Evolutionary conservation across 1,140 invertebrate genomes (phyloP).

Genomic region (Pomphorhynchus laevis): DNA sequence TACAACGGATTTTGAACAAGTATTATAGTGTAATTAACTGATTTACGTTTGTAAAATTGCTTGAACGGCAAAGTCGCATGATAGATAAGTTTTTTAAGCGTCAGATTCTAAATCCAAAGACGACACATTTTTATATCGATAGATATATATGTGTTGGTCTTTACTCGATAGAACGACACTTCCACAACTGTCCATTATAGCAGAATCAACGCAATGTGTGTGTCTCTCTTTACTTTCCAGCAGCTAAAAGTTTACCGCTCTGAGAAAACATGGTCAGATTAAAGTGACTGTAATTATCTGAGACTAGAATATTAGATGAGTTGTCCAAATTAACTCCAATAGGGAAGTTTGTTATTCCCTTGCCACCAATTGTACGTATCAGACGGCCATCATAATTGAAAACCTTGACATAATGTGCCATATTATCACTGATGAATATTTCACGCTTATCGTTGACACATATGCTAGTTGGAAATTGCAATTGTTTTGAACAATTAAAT

Average conservation of each 20-base stretch:
- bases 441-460: neutral
- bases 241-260: constrained; percentile 67
- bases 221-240: constrained; percentile 94
- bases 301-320: constrained; percentile 71
- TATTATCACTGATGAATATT: neutral
- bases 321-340: constrained; percentile 91
- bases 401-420: neutral
- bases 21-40: too few species aligned
- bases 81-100: too few species aligned
- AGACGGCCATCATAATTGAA: neutral
- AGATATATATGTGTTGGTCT: constrained; percentile 91
- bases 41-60: too few species aligned
- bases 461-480: neutral
- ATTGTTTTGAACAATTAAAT: neutral
- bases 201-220: constrained; percentile 94
- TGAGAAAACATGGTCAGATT: constrained; percentile 58
- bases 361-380: constrained; percentile 20
- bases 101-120: too few species aligned
- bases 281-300: constrained; percentile 99
- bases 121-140: too few species aligned
- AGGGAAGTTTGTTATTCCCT: constrained; percentile 91
- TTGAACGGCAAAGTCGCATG: too few species aligned
- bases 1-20: too few species aligned
- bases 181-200: constrained; percentile 92
- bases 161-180: constrained; percentile 89